Base-by-base conservation (phyloP, 2,888 invertebrate species). In the Rotaria magnacalcarata region DNA sequence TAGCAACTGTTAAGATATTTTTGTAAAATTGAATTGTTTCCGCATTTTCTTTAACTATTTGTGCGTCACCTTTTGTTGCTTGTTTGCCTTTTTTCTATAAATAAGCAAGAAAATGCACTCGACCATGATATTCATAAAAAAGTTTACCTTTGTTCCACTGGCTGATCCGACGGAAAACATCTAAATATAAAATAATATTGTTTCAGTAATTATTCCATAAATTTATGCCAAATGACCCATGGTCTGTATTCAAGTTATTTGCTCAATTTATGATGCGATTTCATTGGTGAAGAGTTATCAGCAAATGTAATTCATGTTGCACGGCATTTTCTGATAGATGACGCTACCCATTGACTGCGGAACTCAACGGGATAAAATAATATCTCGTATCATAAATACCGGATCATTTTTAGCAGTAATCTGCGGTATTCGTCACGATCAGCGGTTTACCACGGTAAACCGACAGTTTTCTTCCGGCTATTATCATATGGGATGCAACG, bases 11-110 rank as follows among this genome's bases (percentile, higher is more conserved):
- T 47, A 80, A 80, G 0, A 80, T n/a, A 8, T 80, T 80, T 10
- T 14, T 21, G n/a, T 80, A 80, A n/a, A 80, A 80, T 47, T 80
- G 3, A 80, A 80, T 80, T 47, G 80, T 80, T 24, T 80, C 80
- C 4, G 3, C 24, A 47, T 80, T 80, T n/a, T 80, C 80, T 80
- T 80, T 80, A 47, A n/a, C 47, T 24, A 80, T 80, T 47, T 80
- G 80, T 80, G 43, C 47, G 0, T 47, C 80, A 47, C 80, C 80
- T 80, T 80, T 80, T n/a, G 80, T 80, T 24, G 80, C 80, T 47
- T 47, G 24, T 47, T 80, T 80, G 24, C 80, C 80, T 47, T 80
- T 80, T 47, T 80, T 80, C 80, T 80, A 47, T 34, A 19, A 14
- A 34, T 16, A 67, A 34, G 27, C 27, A 60, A 10, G n/a, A 67